A percentile compares a stretch with the other conserved stretches of the same genome.
Conservation (phyloP, 92 coral and sea anemone species). For the Anthopleura xanthogrammica region DNA sequence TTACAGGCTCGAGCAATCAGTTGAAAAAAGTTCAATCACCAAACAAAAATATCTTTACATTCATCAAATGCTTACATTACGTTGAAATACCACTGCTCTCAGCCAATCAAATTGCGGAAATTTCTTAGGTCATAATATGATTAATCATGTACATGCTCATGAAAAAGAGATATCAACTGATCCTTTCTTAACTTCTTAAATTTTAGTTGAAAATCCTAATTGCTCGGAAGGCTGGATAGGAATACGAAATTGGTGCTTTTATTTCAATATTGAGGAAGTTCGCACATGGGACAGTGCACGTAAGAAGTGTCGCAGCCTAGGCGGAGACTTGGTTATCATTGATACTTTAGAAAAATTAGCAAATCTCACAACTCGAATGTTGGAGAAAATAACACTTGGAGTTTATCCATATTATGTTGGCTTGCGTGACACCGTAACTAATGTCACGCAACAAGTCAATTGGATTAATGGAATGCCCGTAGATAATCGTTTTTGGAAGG, state of each 20-base stretch:
- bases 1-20: no score
- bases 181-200: background rate
- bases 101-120: no score
- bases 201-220: conserved; percentile 22
- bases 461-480: conserved; percentile 44
- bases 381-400: conserved; percentile 21
- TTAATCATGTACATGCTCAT: no score
- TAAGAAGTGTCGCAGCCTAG: conserved; percentile 37
- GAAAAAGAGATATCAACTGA: no score
- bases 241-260: conserved; percentile 32
- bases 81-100: no score
- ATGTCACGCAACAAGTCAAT: conserved; percentile 11
- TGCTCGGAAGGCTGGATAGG: conserved; percentile 46
- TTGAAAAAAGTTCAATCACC: no score
- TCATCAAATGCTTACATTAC: no score
- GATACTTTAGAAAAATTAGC: conserved; percentile 10
- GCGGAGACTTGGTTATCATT: conserved; percentile 47
- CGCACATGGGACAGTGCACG: conserved; percentile 62
- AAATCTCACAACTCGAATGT: conserved; percentile 3
- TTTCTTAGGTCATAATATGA: no score
- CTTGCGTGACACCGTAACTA: conserved; percentile 28
- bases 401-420: conserved; percentile 46
- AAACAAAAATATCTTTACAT: no score
- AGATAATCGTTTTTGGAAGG: conserved; percentile 26
- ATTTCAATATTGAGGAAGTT: conserved; percentile 43